phyloP scores from a whole-genome alignment of 2,888 invertebrate species.

The Ophioninae sp. region DNA sequence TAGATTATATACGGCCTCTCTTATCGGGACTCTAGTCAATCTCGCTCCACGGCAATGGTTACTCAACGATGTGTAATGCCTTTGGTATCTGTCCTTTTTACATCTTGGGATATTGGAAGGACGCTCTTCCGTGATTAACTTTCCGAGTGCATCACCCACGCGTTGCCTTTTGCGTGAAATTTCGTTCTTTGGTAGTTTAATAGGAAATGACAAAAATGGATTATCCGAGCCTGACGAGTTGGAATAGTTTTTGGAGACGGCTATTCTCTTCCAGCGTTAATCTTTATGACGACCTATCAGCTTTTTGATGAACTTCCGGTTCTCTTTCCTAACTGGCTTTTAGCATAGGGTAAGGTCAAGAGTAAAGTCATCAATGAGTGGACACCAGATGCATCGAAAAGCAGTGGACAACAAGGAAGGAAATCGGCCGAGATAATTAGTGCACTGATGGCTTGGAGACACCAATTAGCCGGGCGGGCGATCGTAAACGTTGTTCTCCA shows the following conservation, averaged over 20 bases:
- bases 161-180: not conserved
- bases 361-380: not conserved
- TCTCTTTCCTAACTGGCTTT: too few relatives aligned
- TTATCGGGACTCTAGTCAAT: slow-evolving; percentile 36
- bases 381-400: not conserved
- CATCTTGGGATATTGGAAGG: slow-evolving; percentile 4
- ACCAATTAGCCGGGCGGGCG: not conserved
- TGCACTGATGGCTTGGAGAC: slow-evolving; percentile 1
- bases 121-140: slow-evolving; percentile 7
- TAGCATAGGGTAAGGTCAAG: too few relatives aligned
- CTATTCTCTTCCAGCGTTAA: too few relatives aligned
- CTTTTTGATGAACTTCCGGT: too few relatives aligned
- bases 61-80: not conserved
- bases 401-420: not conserved
- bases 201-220: too few relatives aligned
- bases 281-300: too few relatives aligned
- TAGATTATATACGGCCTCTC: slow-evolving; percentile 17
- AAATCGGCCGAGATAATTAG: slow-evolving; percentile 3
- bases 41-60: slow-evolving; percentile 13
- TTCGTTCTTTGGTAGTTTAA: not conserved
- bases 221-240: too few relatives aligned
- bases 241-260: too few relatives aligned
- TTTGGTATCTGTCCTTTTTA: not conserved
- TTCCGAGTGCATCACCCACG: not conserved
- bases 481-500: slow-evolving; percentile 17